phyloP scores from a whole-genome alignment of 2,113 vertebrate genomes.

The Gambusia holbrooki region DNA sequence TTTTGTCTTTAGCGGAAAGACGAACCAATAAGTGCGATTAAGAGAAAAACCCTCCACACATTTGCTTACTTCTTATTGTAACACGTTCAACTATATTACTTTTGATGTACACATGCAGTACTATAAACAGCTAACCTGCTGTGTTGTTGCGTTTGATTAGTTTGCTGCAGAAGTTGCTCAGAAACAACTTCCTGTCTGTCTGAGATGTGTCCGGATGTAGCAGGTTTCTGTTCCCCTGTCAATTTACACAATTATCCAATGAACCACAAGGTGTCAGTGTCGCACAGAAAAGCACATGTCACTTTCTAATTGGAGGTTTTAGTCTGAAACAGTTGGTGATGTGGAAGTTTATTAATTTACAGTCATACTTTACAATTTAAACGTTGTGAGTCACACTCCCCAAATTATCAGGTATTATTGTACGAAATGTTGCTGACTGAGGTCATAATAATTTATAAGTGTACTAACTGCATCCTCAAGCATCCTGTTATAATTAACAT shows the following conservation, averaged over 20 bases:
- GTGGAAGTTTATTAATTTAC: too few relatives aligned
- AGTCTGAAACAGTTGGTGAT: too few relatives aligned
- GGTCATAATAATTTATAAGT: too few relatives aligned
- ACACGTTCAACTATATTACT: background rate
- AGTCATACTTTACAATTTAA: too few relatives aligned
- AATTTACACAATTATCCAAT: background rate
- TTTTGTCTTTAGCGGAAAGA: background rate
- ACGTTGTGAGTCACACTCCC: too few relatives aligned
- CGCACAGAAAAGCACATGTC: background rate
- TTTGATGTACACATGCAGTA: background rate
- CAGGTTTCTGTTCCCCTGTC: constrained; percentile 1
- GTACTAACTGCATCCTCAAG: too few relatives aligned
- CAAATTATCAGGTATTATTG: too few relatives aligned
- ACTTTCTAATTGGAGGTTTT: background rate
- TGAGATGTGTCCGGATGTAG: background rate
- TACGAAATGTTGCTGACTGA: too few relatives aligned
- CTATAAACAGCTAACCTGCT: accelerated
- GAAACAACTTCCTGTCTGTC: background rate
- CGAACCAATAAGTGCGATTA: background rate
- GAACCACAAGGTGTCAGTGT: constrained; percentile 27
- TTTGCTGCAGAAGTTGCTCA: accelerated
- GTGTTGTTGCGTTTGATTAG: background rate
- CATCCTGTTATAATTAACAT: too few relatives aligned
- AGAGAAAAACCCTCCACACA: background rate
- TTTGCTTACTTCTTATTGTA: background rate